phyloP scores from a whole-genome alignment of 2,797 vertebrate species.

The Loriculus beryllinus region DNA sequence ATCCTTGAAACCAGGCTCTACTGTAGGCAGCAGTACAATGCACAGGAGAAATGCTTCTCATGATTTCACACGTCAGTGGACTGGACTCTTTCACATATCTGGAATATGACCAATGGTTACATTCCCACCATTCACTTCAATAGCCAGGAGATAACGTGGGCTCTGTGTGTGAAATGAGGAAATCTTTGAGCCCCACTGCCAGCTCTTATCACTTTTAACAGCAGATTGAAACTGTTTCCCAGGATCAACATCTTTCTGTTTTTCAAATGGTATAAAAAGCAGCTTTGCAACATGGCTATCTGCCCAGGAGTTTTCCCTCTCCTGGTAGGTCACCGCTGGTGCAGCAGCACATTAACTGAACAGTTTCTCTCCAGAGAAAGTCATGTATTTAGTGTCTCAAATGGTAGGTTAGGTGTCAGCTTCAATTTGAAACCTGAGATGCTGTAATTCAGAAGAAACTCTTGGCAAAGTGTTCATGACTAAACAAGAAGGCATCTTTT shows the following conservation, averaged over 20 bases:
- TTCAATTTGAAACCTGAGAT: conserved; percentile 33
- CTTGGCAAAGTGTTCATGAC: background rate
- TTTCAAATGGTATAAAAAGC: background rate
- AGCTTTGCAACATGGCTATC: background rate
- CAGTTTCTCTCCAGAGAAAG: conserved; percentile 3
- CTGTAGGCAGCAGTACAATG: background rate
- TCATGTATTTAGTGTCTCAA: background rate
- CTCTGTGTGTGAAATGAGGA: background rate
- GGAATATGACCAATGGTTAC: background rate
- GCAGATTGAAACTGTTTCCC: background rate
- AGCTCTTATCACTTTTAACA: background rate
- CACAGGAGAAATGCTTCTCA: background rate
- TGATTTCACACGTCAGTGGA: background rate
- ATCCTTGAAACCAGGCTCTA: background rate
- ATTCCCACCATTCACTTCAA: background rate
- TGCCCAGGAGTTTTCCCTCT: conserved; percentile 3
- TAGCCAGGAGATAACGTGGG: background rate
- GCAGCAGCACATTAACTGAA: background rate
- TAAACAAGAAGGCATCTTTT: background rate
- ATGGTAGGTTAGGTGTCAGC: background rate
- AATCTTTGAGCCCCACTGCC: background rate
- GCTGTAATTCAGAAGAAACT: conserved; percentile 7
- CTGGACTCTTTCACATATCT: background rate
- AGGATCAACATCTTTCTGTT: background rate
- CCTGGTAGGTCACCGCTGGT: background rate